Conservation (phyloP, 2,113 vertebrate species). For the Gopherus evgoodei region DNA sequence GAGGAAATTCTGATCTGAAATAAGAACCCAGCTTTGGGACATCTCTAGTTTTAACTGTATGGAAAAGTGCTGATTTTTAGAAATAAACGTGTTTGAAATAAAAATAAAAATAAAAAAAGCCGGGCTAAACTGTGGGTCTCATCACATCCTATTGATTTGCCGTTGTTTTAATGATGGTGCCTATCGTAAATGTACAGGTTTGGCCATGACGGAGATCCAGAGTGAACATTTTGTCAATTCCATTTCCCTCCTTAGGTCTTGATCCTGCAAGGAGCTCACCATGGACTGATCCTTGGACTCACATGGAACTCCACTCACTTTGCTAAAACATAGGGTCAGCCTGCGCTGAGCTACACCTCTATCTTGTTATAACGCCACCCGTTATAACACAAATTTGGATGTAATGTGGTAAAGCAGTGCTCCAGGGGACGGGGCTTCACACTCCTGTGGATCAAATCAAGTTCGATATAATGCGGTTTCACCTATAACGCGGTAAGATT, state of each 20-base stretch:
- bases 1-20: neutral
- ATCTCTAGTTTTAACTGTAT: conserved; percentile 62
- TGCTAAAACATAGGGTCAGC: neutral
- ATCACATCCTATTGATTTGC: conserved; percentile 18
- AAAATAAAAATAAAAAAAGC: conserved; percentile 15
- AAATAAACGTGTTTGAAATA: conserved; percentile 29
- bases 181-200: conserved; percentile 32
- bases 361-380: no score
- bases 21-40: conserved; percentile 14
- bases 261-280: neutral
- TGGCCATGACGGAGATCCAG: conserved; percentile 16
- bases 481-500: no score
- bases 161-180: conserved; percentile 28
- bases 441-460: no score
- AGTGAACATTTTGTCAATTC: neutral
- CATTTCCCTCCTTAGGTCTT: neutral
- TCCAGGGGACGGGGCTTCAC: no score
- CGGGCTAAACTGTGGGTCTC: conserved; percentile 9
- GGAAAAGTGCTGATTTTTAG: conserved; percentile 57
- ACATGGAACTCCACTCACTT: neutral
- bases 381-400: no score
- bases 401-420: no score
- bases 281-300: neutral
- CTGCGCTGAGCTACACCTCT: neutral
- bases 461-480: no score